phyloP scores from a whole-genome alignment of 2,797 vertebrate species.

The Spondyliosoma cantharus region DNA sequence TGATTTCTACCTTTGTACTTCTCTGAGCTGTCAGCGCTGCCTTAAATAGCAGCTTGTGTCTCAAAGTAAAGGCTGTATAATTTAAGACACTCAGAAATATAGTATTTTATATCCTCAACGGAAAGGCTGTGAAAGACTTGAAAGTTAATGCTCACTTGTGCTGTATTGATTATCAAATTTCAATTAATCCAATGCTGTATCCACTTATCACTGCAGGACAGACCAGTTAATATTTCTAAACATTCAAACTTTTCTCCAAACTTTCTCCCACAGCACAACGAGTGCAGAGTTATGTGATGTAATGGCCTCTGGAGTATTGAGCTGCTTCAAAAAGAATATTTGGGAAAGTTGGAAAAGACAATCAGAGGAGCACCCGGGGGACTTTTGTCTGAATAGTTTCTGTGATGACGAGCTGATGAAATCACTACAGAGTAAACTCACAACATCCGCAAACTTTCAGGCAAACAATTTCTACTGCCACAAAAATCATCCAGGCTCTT shows the following conservation, averaged over 20 bases:
- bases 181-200: background rate
- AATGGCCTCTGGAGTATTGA: background rate
- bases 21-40: conserved; percentile 33
- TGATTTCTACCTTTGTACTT: conserved; percentile 25
- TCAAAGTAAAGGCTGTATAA: conserved; percentile 3
- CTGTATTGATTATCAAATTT: background rate
- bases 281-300: background rate
- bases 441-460: conserved; percentile 11
- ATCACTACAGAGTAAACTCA: background rate
- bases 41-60: conserved; percentile 1
- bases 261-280: background rate
- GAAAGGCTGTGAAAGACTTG: background rate
- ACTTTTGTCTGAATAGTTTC: conserved; percentile 13
- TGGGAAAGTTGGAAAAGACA: conserved; percentile 4
- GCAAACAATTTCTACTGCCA: conserved; percentile 4
- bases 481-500: background rate
- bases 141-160: background rate
- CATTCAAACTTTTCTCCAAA: conserved; percentile 19
- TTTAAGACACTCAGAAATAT: background rate
- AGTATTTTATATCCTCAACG: conserved; percentile 1
- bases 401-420: conserved; percentile 37
- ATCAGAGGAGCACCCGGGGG: conserved; percentile 21
- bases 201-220: background rate
- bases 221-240: conserved; percentile 27
- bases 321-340: background rate